These are phyloP conservation scores for Parasteatoda lunata DNA, from an alignment of 2,888 invertebrate species.

Conservation along the genomic window DNA sequence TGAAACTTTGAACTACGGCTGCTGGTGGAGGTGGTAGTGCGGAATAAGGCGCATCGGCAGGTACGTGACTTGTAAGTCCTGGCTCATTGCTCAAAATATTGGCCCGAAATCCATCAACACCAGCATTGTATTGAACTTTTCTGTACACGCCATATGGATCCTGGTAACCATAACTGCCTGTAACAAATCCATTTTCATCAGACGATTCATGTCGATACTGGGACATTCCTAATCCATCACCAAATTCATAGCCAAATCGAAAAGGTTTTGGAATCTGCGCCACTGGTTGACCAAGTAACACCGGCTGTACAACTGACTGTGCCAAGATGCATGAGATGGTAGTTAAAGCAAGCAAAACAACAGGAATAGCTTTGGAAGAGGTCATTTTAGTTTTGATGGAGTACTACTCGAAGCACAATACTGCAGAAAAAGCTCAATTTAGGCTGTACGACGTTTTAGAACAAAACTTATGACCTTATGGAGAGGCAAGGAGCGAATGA, in stretches of 20 bases:
- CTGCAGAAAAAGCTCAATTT: too few species aligned
- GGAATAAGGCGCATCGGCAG: conserved; percentile 22
- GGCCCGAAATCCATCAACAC: conserved; percentile 20
- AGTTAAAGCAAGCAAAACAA: too few species aligned
- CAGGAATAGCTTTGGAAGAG: too few species aligned
- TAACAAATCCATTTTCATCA: neutral
- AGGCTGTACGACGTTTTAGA: too few species aligned
- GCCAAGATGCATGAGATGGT: too few species aligned
- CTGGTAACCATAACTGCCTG: conserved; percentile 13
- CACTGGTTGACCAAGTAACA: neutral
- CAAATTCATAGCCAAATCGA: conserved; percentile 41
- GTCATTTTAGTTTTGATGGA: too few species aligned
- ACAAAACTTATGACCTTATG: too few species aligned
- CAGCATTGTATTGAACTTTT: conserved; percentile 32
- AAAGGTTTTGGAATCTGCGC: conserved; percentile 6
- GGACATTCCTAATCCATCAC: conserved; percentile 31
- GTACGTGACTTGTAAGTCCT: conserved; percentile 1
- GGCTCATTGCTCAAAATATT: conserved; percentile 32
- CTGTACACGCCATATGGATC: conserved; percentile 24
- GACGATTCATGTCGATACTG: conserved; percentile 13
- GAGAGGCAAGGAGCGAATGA: too few species aligned
- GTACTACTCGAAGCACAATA: too few species aligned
- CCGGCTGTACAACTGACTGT: too few species aligned
- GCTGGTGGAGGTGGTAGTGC: conserved; percentile 20
- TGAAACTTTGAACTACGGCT: conserved; percentile 20